These are phyloP conservation scores for Pelusios castaneus DNA, from an alignment of 2,113 vertebrate genomes.

Conservation along the genomic window DNA sequence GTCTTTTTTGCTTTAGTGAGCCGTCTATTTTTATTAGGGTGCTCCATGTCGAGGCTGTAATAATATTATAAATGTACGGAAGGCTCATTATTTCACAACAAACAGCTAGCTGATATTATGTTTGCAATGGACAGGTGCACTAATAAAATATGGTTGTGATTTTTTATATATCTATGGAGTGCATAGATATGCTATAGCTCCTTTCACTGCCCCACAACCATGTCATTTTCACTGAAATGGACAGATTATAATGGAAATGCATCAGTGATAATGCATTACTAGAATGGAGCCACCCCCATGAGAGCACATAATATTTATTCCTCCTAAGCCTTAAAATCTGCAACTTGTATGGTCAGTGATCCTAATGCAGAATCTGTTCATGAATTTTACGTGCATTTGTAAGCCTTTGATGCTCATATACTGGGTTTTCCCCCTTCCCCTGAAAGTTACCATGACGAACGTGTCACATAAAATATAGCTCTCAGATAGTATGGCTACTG, in stretches of 20 bases:
- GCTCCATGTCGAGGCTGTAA: slow-evolving; percentile 51
- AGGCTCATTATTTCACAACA: slow-evolving; percentile 68
- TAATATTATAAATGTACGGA: slow-evolving; percentile 65
- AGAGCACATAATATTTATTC: slow-evolving; percentile 44
- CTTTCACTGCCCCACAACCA: slow-evolving; percentile 42
- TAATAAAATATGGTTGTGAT: slow-evolving; percentile 58
- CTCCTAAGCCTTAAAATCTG: slow-evolving; percentile 47
- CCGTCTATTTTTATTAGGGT: slow-evolving; percentile 61
- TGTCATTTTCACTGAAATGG: slow-evolving; percentile 47
- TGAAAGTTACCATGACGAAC: slow-evolving; percentile 37
- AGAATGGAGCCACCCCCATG: slow-evolving; percentile 45
- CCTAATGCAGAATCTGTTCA: slow-evolving; percentile 21
- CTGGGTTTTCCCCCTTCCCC: slow-evolving; percentile 44
- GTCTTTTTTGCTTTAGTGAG: slow-evolving; percentile 57
- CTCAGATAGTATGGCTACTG: slow-evolving; percentile 18
- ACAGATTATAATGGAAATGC: slow-evolving; percentile 55
- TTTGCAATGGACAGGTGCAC: slow-evolving; percentile 42
- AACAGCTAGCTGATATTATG: slow-evolving; percentile 54
- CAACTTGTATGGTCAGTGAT: slow-evolving; percentile 36
- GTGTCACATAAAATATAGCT: slow-evolving; percentile 34
- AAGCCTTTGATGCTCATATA: slow-evolving; percentile 47
- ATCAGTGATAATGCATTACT: slow-evolving; percentile 63
- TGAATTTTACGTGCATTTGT: slow-evolving; percentile 38
- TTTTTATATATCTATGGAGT: background rate
- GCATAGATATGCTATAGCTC: slow-evolving; percentile 27